phyloP scores from a whole-genome alignment of 2,797 vertebrate species.

The Pangasius mekongensis region DNA sequence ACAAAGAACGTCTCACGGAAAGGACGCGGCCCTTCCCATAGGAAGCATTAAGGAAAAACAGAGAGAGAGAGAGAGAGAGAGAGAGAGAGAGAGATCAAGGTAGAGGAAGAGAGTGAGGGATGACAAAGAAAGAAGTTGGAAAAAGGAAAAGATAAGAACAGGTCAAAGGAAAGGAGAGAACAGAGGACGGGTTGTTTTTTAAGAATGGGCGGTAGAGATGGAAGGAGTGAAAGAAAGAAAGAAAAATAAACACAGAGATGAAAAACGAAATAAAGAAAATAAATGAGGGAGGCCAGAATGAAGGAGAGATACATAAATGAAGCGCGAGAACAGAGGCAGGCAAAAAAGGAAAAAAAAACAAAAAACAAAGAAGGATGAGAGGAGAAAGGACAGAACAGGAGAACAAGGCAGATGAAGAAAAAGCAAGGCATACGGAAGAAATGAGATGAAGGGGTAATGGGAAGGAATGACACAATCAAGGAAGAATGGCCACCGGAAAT shows the following conservation, averaged over 20 bases:
- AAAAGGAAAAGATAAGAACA: background rate
- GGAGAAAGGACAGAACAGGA: background rate
- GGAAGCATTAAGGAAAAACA: slow-evolving; percentile 78
- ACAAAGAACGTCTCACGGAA: slow-evolving; percentile 99
- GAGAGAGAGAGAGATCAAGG: slow-evolving; percentile 37
- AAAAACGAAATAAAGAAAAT: background rate
- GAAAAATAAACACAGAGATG: background rate
- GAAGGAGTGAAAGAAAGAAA: background rate
- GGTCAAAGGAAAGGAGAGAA: background rate
- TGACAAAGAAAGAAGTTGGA: background rate
- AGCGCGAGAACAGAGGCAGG: background rate
- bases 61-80: slow-evolving; percentile 67
- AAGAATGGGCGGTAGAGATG: background rate
- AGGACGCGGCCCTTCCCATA: slow-evolving; percentile 95
- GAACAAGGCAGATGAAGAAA: background rate
- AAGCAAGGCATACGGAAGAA: background rate
- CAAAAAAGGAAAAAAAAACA: background rate
- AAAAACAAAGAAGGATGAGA: background rate
- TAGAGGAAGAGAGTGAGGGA: slow-evolving; percentile 62
- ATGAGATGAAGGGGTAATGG: too few relatives aligned
- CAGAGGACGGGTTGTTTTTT: background rate
- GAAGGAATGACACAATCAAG: background rate
- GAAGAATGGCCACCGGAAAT: background rate
- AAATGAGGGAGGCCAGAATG: background rate
- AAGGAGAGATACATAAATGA: background rate